Conservation (phyloP, 2,888 invertebrate species). For the Antitype chi region DNA sequence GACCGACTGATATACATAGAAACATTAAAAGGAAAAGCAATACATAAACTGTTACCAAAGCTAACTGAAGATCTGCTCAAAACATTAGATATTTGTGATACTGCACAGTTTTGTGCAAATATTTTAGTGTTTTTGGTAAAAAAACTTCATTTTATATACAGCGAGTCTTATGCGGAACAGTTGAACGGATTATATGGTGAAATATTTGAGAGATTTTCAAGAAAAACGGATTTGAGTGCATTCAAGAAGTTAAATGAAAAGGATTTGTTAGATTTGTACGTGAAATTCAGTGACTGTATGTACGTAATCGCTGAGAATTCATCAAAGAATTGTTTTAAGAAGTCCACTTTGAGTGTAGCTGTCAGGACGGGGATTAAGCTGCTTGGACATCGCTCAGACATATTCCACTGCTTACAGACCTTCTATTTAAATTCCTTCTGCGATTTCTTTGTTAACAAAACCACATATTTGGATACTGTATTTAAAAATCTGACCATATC, state of each 20-base stretch:
- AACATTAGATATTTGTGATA: conserved; percentile 78
- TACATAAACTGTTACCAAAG: conserved; percentile 80
- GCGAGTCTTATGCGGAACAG: conserved; percentile 69
- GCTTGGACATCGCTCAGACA: conserved; percentile 74
- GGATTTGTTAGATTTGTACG: conserved; percentile 75
- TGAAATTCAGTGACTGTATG: conserved; percentile 81
- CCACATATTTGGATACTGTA: conserved; percentile 69
- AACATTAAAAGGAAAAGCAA: conserved; percentile 74
- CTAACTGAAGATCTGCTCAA: conserved; percentile 77
- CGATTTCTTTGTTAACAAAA: conserved; percentile 73
- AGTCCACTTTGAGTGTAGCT: conserved; percentile 67
- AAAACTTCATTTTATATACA: conserved; percentile 79
- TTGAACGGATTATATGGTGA: conserved; percentile 71
- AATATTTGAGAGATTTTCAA: conserved; percentile 75
- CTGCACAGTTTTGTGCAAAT: conserved; percentile 76
- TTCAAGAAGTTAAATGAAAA: conserved; percentile 75
- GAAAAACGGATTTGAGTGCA: conserved; percentile 70
- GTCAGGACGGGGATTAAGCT: conserved; percentile 71
- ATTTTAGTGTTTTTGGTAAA: conserved; percentile 79
- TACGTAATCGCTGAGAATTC: conserved; percentile 80
- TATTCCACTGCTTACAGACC: conserved; percentile 81
- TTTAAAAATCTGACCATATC: conserved; percentile 74
- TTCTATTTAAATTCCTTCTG: conserved; percentile 80
- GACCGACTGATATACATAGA: conserved; percentile 82
- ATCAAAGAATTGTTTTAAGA: conserved; percentile 73